Percentiles rank a stretch among this genome's conserved stretches.
Evolutionary conservation across 2,888 invertebrate species (phyloP).

Genomic region (Archips xylosteana): DNA sequence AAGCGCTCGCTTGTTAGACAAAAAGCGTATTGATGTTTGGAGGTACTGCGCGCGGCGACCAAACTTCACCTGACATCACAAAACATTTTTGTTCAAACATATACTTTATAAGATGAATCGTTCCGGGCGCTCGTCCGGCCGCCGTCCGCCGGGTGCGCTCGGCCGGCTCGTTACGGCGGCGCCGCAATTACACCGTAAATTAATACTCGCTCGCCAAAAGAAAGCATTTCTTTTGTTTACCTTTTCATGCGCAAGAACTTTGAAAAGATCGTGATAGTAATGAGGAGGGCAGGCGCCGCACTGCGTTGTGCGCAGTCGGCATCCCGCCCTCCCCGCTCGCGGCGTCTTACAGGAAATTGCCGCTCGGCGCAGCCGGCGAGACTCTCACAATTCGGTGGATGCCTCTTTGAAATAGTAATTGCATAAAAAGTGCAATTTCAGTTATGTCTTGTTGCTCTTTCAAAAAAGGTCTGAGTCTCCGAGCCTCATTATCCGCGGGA

Average conservation of each 20-base stretch:
- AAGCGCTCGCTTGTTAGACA: too few relatives aligned
- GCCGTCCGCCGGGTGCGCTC: too few relatives aligned
- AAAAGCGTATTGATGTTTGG: too few relatives aligned
- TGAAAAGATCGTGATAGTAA: conserved; percentile 51
- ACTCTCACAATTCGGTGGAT: conserved; percentile 33
- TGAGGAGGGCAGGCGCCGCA: neutral
- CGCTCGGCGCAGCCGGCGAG: conserved; percentile 8
- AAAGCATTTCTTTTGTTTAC: conserved; percentile 54
- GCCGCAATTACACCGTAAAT: conserved; percentile 46
- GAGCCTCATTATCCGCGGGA: conserved; percentile 28
- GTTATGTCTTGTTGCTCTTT: conserved; percentile 25
- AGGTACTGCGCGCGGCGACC: neutral
- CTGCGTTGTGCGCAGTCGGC: neutral
- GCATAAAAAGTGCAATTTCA: conserved; percentile 39
- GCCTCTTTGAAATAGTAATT: conserved; percentile 35
- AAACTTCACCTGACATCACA: too few relatives aligned
- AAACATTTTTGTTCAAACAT: too few relatives aligned
- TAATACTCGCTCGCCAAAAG: conserved; percentile 49
- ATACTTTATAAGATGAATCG: too few relatives aligned
- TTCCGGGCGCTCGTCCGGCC: too few relatives aligned
- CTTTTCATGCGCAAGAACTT: conserved; percentile 51
- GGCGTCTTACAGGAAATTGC: conserved; percentile 54
- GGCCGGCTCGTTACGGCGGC: neutral
- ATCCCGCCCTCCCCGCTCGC: neutral
- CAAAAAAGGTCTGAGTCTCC: conserved; percentile 21